These are phyloP conservation scores for Rutpela maculata DNA, from an alignment of 2,888 invertebrate genomes.

Conservation along the genomic window DNA sequence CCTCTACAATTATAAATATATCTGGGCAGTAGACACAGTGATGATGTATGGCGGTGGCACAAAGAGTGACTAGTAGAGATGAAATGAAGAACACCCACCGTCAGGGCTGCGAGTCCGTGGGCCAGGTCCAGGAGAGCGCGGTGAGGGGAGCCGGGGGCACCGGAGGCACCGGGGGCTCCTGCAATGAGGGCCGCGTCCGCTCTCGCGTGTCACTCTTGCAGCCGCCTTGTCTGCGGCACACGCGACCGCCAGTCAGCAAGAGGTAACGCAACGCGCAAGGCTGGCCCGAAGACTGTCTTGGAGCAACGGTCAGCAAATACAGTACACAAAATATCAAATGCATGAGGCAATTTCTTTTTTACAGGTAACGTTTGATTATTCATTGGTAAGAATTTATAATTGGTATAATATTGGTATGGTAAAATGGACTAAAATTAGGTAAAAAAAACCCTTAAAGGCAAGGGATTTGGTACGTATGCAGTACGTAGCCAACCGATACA, in stretches of 20 bases:
- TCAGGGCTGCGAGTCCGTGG: conserved; percentile 70
- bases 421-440: too few relatives aligned
- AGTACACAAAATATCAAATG: conserved; percentile 42
- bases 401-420: too few relatives aligned
- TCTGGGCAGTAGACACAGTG: not conserved
- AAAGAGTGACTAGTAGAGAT: conserved; percentile 34
- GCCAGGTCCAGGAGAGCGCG: conserved; percentile 72
- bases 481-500: too few relatives aligned
- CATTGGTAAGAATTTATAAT: not conserved
- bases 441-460: too few relatives aligned
- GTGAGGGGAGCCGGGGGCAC: conserved; percentile 65
- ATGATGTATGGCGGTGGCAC: conserved; percentile 15
- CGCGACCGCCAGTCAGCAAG: conserved; percentile 62
- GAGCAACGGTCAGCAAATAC: conserved; percentile 73
- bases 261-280: conserved; percentile 67
- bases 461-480: too few relatives aligned
- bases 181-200: conserved; percentile 62
- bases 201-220: conserved; percentile 63
- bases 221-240: conserved; percentile 68
- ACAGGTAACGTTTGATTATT: not conserved
- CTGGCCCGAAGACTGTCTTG: conserved; percentile 75
- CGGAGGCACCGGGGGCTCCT: conserved; percentile 64
- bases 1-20: conserved; percentile 19
- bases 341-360: conserved; percentile 44
- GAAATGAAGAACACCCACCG: conserved; percentile 64